phyloP scores from a whole-genome alignment of 2,113 vertebrate species.

The Hystrix cristata region DNA sequence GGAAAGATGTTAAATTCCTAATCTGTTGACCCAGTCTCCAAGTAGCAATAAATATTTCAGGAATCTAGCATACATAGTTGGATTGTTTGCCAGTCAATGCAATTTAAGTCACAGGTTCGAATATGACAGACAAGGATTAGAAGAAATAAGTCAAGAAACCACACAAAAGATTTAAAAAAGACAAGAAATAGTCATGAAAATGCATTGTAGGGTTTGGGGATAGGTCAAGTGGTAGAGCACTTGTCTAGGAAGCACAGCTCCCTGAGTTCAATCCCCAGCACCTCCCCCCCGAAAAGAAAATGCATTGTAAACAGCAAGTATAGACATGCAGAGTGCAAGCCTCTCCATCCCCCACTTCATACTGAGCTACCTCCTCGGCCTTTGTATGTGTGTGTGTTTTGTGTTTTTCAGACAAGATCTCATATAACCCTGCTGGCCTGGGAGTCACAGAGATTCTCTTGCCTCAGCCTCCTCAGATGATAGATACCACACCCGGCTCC shows the following conservation, averaged over 20 bases:
- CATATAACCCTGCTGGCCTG: not conserved
- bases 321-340: not conserved
- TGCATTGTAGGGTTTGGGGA: too few species aligned
- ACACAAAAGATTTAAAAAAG: not conserved
- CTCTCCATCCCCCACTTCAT: not conserved
- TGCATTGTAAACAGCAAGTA: not conserved
- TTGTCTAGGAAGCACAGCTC: too few species aligned
- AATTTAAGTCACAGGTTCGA: not conserved
- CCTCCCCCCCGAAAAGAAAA: not conserved
- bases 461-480: too few species aligned
- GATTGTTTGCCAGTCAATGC: not conserved
- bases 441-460: not conserved
- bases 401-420: not conserved
- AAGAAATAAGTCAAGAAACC: not conserved
- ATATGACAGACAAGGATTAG: not conserved
- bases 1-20: not conserved
- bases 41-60: not conserved
- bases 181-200: not conserved
- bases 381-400: too few species aligned
- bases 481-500: too few species aligned
- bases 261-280: too few species aligned
- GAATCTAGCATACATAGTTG: not conserved
- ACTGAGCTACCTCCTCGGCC: not conserved
- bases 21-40: not conserved
- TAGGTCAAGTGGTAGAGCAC: too few species aligned